These are phyloP conservation scores for Lordiphosa mommai DNA, from an alignment of 1,140 invertebrate genomes.

Conservation along the genomic window DNA sequence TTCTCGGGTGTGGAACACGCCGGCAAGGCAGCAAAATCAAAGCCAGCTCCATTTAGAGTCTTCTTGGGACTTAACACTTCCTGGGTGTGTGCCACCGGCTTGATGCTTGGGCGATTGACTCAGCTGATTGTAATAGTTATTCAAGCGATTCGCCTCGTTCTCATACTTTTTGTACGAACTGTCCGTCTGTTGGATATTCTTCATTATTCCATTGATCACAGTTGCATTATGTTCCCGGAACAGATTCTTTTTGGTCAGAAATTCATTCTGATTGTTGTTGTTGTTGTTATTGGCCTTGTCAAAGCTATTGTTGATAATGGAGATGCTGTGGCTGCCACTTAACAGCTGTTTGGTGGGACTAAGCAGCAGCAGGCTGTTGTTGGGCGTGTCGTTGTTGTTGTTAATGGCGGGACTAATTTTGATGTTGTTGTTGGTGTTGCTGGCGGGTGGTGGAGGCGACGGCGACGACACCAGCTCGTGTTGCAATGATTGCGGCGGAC, in stretches of 20 bases:
- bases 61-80: conserved; percentile 65
- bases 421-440: conserved; percentile 35
- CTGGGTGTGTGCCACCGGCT: conserved; percentile 4
- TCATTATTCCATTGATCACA: conserved; percentile 77
- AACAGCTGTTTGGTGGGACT: conserved; percentile 71
- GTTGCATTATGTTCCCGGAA: conserved; percentile 75
- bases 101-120: conserved; percentile 67
- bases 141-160: conserved; percentile 75
- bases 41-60: conserved; percentile 61
- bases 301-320: conserved; percentile 77
- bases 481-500: conserved; percentile 70
- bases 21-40: conserved; percentile 26
- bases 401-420: conserved; percentile 36
- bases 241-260: conserved; percentile 78
- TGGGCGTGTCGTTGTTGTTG: conserved; percentile 58
- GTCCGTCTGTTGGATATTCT: conserved; percentile 72
- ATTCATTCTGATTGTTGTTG: conserved; percentile 62
- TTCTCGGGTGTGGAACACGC: conserved; percentile 41
- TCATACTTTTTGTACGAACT: conserved; percentile 75
- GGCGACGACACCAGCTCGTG: conserved; percentile 32
- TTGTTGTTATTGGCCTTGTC: conserved; percentile 57
- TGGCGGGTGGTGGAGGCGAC: conserved; percentile 23
- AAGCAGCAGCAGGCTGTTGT: conserved; percentile 66
- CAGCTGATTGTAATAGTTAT: conserved; percentile 71
- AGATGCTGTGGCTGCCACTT: conserved; percentile 73